A percentile compares a stretch with the other conserved stretches of the same genome.
These are phyloP conservation scores for Tetranychus cinnabarinus DNA, from an alignment of 1,140 invertebrate species.

Conservation along the genomic window DNA sequence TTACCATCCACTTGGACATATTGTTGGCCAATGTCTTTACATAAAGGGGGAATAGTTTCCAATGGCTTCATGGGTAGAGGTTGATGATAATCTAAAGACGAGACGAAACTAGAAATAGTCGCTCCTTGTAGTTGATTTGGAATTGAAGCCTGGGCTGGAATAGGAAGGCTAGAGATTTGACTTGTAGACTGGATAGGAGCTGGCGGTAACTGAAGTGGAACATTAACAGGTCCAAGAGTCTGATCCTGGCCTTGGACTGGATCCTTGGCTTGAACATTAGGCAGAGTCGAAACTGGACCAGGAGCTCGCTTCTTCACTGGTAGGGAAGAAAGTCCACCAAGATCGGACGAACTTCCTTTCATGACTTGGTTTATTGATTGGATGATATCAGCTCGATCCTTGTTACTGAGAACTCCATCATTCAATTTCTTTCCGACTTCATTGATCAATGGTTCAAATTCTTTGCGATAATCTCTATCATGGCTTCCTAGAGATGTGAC, in stretches of 20 bases:
- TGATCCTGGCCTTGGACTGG: background rate
- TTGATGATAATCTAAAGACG: background rate
- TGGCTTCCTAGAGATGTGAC: background rate
- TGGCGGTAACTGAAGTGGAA: background rate
- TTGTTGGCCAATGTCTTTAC: background rate
- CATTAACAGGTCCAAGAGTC: background rate
- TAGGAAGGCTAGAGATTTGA: no score
- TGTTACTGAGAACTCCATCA: background rate
- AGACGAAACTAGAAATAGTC: background rate
- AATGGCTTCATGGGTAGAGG: background rate
- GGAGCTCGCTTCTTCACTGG: background rate
- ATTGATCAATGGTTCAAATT: background rate
- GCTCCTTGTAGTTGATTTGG: background rate
- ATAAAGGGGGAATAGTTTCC: background rate
- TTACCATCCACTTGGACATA: slow-evolving; percentile 2
- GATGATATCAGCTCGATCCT: slow-evolving; percentile 1
- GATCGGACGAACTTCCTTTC: background rate
- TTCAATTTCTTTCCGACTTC: background rate
- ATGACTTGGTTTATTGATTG: background rate
- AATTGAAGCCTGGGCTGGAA: no score
- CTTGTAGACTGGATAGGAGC: no score
- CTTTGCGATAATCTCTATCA: slow-evolving; percentile 6
- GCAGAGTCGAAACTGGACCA: background rate
- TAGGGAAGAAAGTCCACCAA: background rate
- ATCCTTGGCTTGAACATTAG: background rate